Evolutionary conservation across 2,888 invertebrate genomes (phyloP).

Genomic region (Eupithecia tripunctaria): DNA sequence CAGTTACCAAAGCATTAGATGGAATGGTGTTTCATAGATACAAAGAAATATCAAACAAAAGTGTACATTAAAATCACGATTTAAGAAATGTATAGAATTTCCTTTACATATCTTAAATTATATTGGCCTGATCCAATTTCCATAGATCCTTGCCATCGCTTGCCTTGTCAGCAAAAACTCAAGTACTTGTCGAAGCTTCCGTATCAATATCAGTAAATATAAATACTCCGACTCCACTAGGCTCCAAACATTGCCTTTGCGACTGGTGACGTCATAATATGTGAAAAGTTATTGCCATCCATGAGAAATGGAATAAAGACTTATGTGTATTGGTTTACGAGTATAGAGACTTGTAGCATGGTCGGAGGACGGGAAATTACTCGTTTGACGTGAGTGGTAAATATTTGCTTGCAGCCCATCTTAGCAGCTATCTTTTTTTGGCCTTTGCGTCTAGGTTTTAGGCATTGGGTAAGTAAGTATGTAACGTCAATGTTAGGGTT

Average conservation of each 20-base stretch:
- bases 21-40: no score
- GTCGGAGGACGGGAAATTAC: neutral
- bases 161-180: slow-evolving; percentile 26
- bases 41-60: no score
- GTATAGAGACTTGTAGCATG: slow-evolving; percentile 3
- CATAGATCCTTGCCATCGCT: slow-evolving; percentile 28
- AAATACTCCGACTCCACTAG: slow-evolving; percentile 52
- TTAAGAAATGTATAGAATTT: no score
- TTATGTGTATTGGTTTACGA: slow-evolving; percentile 23
- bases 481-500: neutral
- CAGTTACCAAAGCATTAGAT: no score
- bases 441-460: no score
- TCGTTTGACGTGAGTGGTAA: no score
- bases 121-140: slow-evolving; percentile 15
- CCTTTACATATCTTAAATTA: neutral
- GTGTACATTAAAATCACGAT: no score
- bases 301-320: slow-evolving; percentile 28
- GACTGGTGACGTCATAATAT: slow-evolving; percentile 25
- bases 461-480: no score
- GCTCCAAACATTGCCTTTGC: slow-evolving; percentile 50
- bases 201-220: slow-evolving; percentile 74
- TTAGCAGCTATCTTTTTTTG: no score
- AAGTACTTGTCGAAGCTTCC: slow-evolving; percentile 67
- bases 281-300: slow-evolving; percentile 20
- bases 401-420: no score